Evolutionary conservation across 2,888 invertebrate species (phyloP).

Genomic region (Allacma fusca): DNA sequence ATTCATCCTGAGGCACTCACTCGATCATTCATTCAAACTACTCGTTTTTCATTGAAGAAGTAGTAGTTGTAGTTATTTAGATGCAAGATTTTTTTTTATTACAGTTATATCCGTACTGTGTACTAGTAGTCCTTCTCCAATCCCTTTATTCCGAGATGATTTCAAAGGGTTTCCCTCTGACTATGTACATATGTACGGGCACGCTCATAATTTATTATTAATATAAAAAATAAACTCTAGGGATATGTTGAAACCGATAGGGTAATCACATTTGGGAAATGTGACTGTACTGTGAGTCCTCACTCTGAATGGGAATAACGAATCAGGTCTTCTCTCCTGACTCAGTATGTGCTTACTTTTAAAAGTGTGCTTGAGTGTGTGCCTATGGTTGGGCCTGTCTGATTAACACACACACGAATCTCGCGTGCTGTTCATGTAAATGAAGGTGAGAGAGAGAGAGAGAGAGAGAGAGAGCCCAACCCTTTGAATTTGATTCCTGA

Average conservation of each 20-base stretch:
- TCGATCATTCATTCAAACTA: slow-evolving; percentile 1
- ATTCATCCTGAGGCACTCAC: slow-evolving; percentile 10
- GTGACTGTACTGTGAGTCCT: no score
- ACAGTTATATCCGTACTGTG: neutral
- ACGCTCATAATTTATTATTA: slow-evolving; percentile 3
- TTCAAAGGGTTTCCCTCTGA: neutral
- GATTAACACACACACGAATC: slow-evolving; percentile 11
- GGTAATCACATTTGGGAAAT: no score
- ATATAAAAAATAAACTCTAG: neutral
- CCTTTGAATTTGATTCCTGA: slow-evolving; percentile 33
- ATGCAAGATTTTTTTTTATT: neutral
- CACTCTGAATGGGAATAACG: no score
- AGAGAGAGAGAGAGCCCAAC: neutral
- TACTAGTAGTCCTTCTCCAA: neutral
- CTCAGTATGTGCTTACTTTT: no score
- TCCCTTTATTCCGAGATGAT: neutral
- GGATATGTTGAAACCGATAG: no score
- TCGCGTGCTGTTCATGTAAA: slow-evolving; percentile 5
- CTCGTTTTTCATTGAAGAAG: slow-evolving; percentile 3
- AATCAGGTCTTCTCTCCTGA: neutral
- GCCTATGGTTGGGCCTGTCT: neutral
- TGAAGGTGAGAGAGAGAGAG: neutral
- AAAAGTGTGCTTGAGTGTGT: no score
- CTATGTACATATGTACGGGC: neutral
- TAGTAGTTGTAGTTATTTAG: neutral